Conservation (phyloP, 2,113 vertebrate genomes). For the Cyprinodon brontotheroides region DNA sequence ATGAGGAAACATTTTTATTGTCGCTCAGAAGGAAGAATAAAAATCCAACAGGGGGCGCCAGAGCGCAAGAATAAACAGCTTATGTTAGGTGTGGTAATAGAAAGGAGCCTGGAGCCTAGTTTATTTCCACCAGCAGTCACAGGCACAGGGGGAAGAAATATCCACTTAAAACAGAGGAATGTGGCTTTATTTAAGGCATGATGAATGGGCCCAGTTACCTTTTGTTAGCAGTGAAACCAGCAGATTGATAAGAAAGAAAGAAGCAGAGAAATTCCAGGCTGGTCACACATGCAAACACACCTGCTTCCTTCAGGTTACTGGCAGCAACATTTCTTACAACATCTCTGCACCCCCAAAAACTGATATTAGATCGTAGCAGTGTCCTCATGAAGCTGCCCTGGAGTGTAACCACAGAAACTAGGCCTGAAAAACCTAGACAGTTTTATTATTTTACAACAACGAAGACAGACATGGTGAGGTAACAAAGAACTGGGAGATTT, state of each 20-base stretch:
- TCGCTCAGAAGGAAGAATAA: too few species aligned
- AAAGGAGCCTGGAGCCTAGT: neutral
- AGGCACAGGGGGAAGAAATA: neutral
- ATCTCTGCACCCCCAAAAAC: neutral
- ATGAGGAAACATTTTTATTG: too few species aligned
- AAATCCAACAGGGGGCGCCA: slow-evolving; percentile 29
- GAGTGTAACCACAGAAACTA: slow-evolving; percentile 38
- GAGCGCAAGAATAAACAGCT: neutral
- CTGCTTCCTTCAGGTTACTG: neutral
- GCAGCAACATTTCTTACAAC: too few species aligned
- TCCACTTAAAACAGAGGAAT: slow-evolving; percentile 28
- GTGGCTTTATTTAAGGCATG: slow-evolving; percentile 20
- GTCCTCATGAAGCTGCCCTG: neutral
- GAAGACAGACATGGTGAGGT: slow-evolving; percentile 43
- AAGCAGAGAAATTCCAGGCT: slow-evolving; percentile 32
- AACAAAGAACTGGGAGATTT: slow-evolving; percentile 39
- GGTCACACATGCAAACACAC: slow-evolving; percentile 19
- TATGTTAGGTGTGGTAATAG: slow-evolving; percentile 1
- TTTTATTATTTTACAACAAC: slow-evolving; percentile 58
- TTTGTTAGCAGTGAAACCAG: slow-evolving; percentile 53
- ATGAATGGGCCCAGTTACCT: slow-evolving; percentile 18
- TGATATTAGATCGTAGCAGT: neutral
- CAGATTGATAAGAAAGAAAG: slow-evolving; percentile 52
- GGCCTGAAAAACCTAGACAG: slow-evolving; percentile 45
- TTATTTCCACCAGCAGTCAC: neutral